Evolutionary conservation across 2,113 vertebrate genomes (phyloP), one percentile per base, ranked within the genome.

Genomic region (Sapayoa aenigma): DNA sequence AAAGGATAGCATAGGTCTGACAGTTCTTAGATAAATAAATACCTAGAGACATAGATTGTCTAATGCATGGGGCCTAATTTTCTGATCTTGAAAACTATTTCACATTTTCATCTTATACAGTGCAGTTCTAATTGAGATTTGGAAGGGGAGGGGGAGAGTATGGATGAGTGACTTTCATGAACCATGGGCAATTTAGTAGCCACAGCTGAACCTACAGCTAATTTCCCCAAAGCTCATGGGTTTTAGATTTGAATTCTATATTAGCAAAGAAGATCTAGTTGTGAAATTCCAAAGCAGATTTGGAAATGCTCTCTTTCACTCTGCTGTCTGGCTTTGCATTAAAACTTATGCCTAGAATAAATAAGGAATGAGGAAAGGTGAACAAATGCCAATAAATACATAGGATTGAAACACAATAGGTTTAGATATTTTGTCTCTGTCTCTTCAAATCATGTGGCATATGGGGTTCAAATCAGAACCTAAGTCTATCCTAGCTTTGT

Each of bases 31-130:
- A 67, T 41, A 63, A 89, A 46, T 35, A 89, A 87, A 67, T 63
- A 33, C 9, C 25, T 68, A 42, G 49, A 80, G 62, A 87, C 22
- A 37, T 2, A 53, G 18, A 39, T 8, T 91, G 15, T 52, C 11
- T 95, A 46, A 17, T 42, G 11, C 56, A 62, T 0, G 0, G 30
- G 39, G 31, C 25, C 39, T 46, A 12, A 24, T 42, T 65, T 93
- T 89, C 63, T 71, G n/a, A 42, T 87, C 67, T 87, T 65, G 28
- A 15, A 90, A 71, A 69, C 69, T 53, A 58, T 79, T 90, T 87
- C 21, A 56, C 25, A 35, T 74, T 75, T 90, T 75, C 23, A 15
- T 68, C 11, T 37, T 25, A 13, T 11, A 47, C 81, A 84, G 7
- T 63, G 7, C n/a, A 82, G 14, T 11, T 60, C 15, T 65, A 66